phyloP scores from a whole-genome alignment of 2,113 vertebrate species.

The Lanius ludovicianus region DNA sequence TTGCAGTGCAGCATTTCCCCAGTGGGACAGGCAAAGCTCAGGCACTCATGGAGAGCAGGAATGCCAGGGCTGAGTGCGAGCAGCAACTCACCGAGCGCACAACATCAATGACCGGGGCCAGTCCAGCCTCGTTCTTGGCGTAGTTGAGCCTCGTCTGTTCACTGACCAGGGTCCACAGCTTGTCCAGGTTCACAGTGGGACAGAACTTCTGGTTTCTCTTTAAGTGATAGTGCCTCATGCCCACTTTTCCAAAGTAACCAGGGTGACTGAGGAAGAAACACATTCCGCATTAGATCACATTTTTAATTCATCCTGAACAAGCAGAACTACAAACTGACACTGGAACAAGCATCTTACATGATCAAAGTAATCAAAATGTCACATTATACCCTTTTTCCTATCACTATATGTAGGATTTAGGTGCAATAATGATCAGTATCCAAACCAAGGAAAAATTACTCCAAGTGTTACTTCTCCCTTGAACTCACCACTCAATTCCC shows the following conservation, averaged over 20 bases:
- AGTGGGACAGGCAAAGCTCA: neutral
- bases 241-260: constrained; percentile 91
- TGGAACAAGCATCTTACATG: neutral
- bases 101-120: constrained; percentile 87
- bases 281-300: neutral
- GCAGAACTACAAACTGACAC: neutral
- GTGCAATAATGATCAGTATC: neutral
- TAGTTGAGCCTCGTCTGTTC: constrained; percentile 87
- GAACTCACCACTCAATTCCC: neutral
- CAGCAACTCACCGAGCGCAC: constrained; percentile 81
- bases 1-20: neutral
- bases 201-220: constrained; percentile 87
- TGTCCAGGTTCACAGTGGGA: constrained; percentile 90
- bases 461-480: neutral
- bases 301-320: neutral
- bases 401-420: rapidly evolving
- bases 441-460: neutral
- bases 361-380: neutral
- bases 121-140: constrained; percentile 82
- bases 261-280: constrained; percentile 78
- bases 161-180: constrained; percentile 89
- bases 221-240: constrained; percentile 90
- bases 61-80: rapidly evolving
- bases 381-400: too few relatives aligned
- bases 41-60: rapidly evolving